Conservation (phyloP, 2,888 invertebrate species). For the Operophtera brumata region DNA sequence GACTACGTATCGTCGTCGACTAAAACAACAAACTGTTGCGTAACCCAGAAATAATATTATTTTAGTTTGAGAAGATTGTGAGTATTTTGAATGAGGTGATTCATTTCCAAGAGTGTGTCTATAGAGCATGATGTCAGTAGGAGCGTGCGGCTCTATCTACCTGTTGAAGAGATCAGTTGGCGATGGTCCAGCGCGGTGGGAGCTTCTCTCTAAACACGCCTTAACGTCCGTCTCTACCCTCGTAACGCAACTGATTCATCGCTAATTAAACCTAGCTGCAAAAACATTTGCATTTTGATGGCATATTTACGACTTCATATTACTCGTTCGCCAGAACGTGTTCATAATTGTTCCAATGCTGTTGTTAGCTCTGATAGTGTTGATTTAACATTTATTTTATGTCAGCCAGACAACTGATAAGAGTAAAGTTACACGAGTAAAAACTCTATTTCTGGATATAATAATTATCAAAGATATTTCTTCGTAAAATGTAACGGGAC, state of each 20-base stretch:
- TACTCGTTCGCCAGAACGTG: neutral
- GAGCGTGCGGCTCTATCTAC: conserved; percentile 62
- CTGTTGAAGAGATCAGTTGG: conserved; percentile 72
- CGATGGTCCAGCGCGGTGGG: conserved; percentile 53
- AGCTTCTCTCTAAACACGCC: conserved; percentile 58
- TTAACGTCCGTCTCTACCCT: conserved; percentile 39
- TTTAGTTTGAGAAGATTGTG: conserved; percentile 35
- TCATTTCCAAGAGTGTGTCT: conserved; percentile 53
- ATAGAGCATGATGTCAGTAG: conserved; percentile 65
- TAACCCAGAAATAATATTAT: conserved; percentile 44
- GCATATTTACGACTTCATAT: conserved; percentile 4
- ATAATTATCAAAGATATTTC: conserved; percentile 9
- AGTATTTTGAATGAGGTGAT: conserved; percentile 69
- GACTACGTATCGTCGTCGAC: conserved; percentile 24
- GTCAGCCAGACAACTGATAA: neutral
- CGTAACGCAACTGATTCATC: conserved; percentile 28
- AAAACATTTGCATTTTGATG: conserved; percentile 16
- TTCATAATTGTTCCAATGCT: neutral
- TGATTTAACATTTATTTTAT: neutral
- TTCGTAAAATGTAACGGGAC: conserved; percentile 30
- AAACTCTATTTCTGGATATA: neutral
- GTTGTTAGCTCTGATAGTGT: neutral
- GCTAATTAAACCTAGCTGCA: conserved; percentile 16
- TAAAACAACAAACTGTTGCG: conserved; percentile 39
- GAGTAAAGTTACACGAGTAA: neutral